Percentiles rank a stretch among this genome's conserved stretches.
Conservation (phyloP, 1,140 invertebrate species). For the Pygmarrhopalites habei region DNA sequence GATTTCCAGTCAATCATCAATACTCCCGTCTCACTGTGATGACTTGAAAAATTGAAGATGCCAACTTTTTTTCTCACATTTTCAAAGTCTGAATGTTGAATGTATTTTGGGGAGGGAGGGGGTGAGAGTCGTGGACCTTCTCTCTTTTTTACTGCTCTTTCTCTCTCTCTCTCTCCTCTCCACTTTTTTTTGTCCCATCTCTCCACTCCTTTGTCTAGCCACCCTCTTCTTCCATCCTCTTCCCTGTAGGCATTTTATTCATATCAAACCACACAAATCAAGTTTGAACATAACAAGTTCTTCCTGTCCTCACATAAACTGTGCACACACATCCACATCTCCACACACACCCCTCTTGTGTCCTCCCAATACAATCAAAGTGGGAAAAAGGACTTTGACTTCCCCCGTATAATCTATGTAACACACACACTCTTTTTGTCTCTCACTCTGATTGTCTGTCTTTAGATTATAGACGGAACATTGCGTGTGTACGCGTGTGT, state of each 20-base stretch:
- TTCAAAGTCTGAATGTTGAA: constrained; percentile 3
- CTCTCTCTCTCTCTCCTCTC: neutral
- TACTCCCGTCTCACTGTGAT: constrained; percentile 17
- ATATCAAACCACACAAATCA: constrained; percentile 11
- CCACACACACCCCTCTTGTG: no score
- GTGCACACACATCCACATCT: no score
- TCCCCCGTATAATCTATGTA: no score
- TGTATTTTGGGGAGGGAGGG: neutral
- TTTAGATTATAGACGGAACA: no score
- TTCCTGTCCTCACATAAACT: neutral
- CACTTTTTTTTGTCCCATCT: neutral
- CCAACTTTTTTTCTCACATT: constrained; percentile 12
- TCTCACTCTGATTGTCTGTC: no score
- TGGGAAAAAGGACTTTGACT: no score
- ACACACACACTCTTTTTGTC: no score
- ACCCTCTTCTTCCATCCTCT: neutral
- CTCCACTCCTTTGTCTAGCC: neutral
- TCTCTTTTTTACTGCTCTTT: neutral
- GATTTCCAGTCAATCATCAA: constrained; percentile 36
- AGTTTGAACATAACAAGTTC: constrained; percentile 11
- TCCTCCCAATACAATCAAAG: no score
- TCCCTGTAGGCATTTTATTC: constrained; percentile 11
- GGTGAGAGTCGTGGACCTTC: neutral
- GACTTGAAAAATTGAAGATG: constrained; percentile 18
- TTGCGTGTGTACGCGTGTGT: no score